Base-by-base conservation (phyloP, 2,113 vertebrate genomes). In the Mixornis gularis region DNA sequence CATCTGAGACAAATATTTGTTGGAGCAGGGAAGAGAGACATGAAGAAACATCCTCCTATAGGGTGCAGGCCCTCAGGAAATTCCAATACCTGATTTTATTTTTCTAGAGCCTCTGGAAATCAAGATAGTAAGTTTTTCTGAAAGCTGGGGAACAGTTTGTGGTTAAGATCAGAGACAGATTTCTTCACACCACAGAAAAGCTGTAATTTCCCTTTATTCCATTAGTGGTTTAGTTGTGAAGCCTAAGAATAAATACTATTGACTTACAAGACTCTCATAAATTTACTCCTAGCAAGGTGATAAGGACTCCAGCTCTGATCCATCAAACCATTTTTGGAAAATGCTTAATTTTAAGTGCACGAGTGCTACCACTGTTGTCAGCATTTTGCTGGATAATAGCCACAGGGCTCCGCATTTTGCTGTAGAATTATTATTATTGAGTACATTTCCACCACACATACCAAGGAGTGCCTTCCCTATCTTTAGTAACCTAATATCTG, bases 221-320 rank as follows among this genome's bases (percentile, higher is more conserved):
- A 82, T 91, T 91, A 92, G 86, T 77, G 84, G 91, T 91, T 91
- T 92, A 51, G 34, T 17, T 90, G 66, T 51, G 78, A 96, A 96
- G 87, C 74, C 76, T 87, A 93, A 91, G 87, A 95, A 93, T 85
- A 95, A 93, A 91, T 73, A 80, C 68, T 85, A 78, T 64, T 73
- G 82, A 94, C 69, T 80, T 74, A 55, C 17, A 80, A 43, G 44
- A 51, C 25, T 70, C 36, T 70, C 63, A 93, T 40, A 79, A 93
- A 90, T 80, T 90, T 48, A 55, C 17, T 93, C 40, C 43, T 79
- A 92, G 68, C 68, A 94, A 93, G 82, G 74, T 83, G 90, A 88
- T 77, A 92, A 82, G 62, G 70, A 88, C 65, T 84, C 14, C 18
- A 49, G 64, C 43, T 93, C 79, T 83, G 85, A 88, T 92, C 58